Evolutionary conservation across 1,140 invertebrate genomes (phyloP).

Genomic region (Uloborus diversus): DNA sequence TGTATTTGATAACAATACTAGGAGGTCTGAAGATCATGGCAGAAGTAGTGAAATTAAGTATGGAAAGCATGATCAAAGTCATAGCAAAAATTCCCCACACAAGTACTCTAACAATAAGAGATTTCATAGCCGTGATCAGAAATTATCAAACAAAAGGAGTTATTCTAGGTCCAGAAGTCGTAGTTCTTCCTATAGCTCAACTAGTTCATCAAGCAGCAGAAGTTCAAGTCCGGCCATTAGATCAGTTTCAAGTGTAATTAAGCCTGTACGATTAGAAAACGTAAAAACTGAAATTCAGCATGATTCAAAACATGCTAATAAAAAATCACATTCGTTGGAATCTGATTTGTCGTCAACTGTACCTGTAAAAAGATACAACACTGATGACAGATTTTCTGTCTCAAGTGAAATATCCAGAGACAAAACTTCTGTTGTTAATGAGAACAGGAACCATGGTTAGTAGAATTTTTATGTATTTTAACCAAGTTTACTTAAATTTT

Average conservation of each 20-base stretch:
- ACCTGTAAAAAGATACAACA: too few relatives aligned
- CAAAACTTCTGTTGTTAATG: not conserved
- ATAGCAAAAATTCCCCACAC: too few relatives aligned
- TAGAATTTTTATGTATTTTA: not conserved
- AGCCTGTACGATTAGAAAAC: not conserved
- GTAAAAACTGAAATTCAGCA: not conserved
- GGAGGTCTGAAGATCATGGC: not conserved
- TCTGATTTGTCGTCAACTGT: too few relatives aligned
- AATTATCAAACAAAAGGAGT: too few relatives aligned
- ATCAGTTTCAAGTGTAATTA: slow-evolving; percentile 35
- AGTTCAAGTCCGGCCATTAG: not conserved
- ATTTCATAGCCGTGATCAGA: too few relatives aligned
- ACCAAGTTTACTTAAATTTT: too few relatives aligned
- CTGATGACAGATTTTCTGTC: not conserved
- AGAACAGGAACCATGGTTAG: not conserved
- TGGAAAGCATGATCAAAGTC: too few relatives aligned
- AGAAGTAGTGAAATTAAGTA: not conserved
- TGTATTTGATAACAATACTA: not conserved
- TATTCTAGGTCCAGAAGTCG: slow-evolving; percentile 1
- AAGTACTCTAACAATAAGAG: too few relatives aligned
- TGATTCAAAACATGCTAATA: not conserved
- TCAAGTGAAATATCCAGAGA: slow-evolving; percentile 3
- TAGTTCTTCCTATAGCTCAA: slow-evolving; percentile 4
- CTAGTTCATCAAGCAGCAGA: slow-evolving; percentile 7
- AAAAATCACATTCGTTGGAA: not conserved